These are phyloP conservation scores for Hemicordylus capensis DNA, from an alignment of 2,113 vertebrate genomes.

Conservation along the genomic window DNA sequence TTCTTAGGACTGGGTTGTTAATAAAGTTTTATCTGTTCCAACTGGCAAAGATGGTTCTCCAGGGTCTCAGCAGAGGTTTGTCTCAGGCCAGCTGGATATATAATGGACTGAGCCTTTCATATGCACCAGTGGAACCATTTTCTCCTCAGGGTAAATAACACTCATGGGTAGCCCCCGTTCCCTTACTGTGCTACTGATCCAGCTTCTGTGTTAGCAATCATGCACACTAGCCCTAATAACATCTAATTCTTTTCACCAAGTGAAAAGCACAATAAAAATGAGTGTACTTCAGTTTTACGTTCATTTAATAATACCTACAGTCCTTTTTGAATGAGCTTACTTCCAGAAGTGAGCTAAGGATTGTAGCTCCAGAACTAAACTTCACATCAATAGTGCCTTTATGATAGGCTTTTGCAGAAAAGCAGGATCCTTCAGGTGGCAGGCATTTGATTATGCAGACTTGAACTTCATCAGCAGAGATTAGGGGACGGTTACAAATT, in stretches of 20 bases:
- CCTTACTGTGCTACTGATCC: too few species aligned
- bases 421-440: not conserved
- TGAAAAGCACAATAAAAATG: not conserved
- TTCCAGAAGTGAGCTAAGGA: not conserved
- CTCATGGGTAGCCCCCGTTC: too few species aligned
- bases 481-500: slow-evolving; percentile 15
- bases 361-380: not conserved
- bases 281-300: not conserved
- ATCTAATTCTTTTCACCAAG: not conserved
- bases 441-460: slow-evolving; percentile 8
- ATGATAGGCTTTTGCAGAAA: not conserved
- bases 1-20: not conserved
- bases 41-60: not conserved
- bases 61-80: not conserved
- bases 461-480: slow-evolving; percentile 4
- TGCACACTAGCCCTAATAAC: too few species aligned
- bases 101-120: too few species aligned
- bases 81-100: too few species aligned
- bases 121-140: too few species aligned
- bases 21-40: too few species aligned
- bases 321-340: not conserved
- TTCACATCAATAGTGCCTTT: not conserved
- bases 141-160: too few species aligned
- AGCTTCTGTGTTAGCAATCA: too few species aligned
- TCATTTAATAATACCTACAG: not conserved